These are phyloP conservation scores for Ciconia nigra DNA, from an alignment of 2,797 vertebrate genomes.

Conservation along the genomic window DNA sequence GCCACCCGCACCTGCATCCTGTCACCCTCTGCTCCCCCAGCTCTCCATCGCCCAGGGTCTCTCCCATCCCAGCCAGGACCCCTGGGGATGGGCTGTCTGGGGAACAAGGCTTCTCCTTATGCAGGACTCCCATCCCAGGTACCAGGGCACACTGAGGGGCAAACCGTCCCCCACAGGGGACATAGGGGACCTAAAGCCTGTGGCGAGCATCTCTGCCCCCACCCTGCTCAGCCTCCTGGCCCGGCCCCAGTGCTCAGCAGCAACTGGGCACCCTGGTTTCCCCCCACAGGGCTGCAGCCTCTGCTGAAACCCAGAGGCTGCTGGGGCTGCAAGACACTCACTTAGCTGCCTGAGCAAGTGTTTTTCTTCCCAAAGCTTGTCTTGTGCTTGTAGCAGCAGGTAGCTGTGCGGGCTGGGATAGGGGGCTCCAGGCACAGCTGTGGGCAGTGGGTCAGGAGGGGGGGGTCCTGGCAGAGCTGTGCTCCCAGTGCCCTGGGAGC, in stretches of 20 bases:
- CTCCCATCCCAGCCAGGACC: background rate
- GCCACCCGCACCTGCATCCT: fast-evolving
- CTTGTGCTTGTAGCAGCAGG: background rate
- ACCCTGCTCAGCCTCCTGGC: background rate
- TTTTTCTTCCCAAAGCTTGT: background rate
- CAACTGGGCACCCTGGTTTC: background rate
- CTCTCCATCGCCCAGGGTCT: background rate
- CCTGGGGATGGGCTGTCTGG: background rate
- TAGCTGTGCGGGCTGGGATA: background rate
- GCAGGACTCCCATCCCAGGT: background rate
- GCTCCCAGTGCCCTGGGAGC: background rate
- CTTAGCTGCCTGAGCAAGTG: background rate
- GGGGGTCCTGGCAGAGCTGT: background rate
- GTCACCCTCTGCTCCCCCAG: background rate
- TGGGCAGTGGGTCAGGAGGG: fast-evolving
- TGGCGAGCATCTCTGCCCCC: background rate
- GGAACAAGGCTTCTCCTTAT: background rate
- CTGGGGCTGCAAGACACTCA: background rate
- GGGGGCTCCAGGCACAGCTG: background rate
- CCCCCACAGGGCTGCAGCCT: background rate
- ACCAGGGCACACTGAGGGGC: background rate
- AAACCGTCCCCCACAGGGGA: background rate
- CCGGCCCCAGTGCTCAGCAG: background rate
- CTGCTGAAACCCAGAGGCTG: background rate
- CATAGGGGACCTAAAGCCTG: background rate